phyloP scores from a whole-genome alignment of 2,113 vertebrate genomes.

The Tyto alba region DNA sequence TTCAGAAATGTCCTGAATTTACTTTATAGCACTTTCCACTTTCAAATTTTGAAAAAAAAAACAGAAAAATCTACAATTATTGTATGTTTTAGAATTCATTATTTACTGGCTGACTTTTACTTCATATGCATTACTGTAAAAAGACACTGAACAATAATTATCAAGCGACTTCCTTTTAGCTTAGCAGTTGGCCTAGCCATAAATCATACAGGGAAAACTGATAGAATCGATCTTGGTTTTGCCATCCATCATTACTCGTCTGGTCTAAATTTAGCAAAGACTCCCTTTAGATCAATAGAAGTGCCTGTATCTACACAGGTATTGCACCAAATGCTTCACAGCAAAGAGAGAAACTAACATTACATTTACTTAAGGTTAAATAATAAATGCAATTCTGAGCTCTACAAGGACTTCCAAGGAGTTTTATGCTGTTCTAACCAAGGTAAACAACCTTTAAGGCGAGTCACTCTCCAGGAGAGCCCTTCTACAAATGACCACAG shows the following conservation, averaged over 20 bases:
- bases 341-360: not conserved
- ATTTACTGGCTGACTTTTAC: not conserved
- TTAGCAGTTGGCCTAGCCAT: not conserved
- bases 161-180: not conserved
- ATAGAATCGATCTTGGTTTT: not conserved
- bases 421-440: not conserved
- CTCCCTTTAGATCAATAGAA: not conserved
- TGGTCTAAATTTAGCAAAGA: not conserved
- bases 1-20: not conserved
- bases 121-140: not conserved
- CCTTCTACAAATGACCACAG: not conserved
- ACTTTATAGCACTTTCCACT: not conserved
- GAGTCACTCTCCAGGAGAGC: not conserved
- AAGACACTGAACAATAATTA: not conserved
- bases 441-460: not conserved
- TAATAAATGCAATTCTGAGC: not conserved
- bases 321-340: not conserved
- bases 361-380: constrained; percentile 19
- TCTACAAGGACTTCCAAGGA: not conserved
- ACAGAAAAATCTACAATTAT: not conserved
- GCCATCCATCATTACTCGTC: not conserved
- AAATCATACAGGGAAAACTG: not conserved
- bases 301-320: not conserved
- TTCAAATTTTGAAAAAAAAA: not conserved
- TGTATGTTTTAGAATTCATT: not conserved